phyloP scores from a whole-genome alignment of 1,140 invertebrate genomes.

The Kradibia gibbosae region DNA sequence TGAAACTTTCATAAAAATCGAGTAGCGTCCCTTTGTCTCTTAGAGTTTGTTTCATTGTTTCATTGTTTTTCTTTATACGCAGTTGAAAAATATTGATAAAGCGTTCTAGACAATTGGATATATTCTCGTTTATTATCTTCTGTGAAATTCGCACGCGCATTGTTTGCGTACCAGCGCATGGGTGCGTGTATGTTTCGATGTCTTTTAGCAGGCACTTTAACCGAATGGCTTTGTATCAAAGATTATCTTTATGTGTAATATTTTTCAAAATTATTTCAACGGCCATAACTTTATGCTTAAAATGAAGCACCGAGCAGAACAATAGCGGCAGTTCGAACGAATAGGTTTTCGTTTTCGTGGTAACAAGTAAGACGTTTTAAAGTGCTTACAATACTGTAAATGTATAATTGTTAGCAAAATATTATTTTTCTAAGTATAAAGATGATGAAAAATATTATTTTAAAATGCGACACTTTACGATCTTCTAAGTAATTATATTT shows the following conservation, averaged over 20 bases:
- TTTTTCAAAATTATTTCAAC: background rate
- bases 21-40: background rate
- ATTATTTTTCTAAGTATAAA: background rate
- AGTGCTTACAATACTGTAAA: background rate
- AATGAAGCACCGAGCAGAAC: background rate
- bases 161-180: background rate
- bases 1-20: background rate
- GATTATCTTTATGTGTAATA: slow-evolving; percentile 7
- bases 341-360: background rate
- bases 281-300: background rate
- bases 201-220: background rate
- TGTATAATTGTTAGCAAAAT: background rate
- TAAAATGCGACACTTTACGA: slow-evolving; percentile 10
- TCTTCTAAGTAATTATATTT: background rate
- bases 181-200: background rate
- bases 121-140: background rate
- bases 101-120: background rate
- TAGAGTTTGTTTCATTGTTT: background rate
- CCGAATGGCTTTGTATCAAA: background rate
- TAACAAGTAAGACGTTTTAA: background rate
- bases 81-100: background rate
- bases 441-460: background rate
- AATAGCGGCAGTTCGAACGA: background rate
- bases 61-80: slow-evolving; percentile 10
- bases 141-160: slow-evolving; percentile 3